Conservation (phyloP, 1,140 invertebrate genomes). For the Magallana ariakensis region DNA sequence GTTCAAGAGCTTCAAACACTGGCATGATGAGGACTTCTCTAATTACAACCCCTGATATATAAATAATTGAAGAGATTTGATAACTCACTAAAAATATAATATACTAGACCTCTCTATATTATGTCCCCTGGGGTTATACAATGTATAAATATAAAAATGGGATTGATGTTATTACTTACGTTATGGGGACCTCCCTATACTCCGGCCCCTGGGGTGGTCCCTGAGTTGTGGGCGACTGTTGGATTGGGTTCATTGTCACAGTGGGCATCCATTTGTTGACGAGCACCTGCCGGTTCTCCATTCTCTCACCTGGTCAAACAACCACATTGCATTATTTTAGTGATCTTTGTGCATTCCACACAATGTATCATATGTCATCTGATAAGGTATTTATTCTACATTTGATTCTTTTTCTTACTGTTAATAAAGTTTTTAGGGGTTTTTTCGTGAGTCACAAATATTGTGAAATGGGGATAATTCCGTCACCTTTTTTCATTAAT, state of each 20-base stretch:
- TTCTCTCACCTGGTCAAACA: slow-evolving; percentile 73
- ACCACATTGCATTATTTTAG: neutral
- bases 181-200: slow-evolving; percentile 84
- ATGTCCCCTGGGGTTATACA: neutral
- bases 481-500: too few species aligned
- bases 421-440: too few species aligned
- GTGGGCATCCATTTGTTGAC: slow-evolving; percentile 94
- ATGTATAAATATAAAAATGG: neutral
- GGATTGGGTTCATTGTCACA: slow-evolving; percentile 83
- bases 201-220: slow-evolving; percentile 73
- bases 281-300: slow-evolving; percentile 82
- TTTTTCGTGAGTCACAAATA: too few species aligned
- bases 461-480: too few species aligned
- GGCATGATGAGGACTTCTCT: slow-evolving; percentile 86
- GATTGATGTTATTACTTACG: slow-evolving; percentile 64
- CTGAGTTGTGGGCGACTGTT: slow-evolving; percentile 81
- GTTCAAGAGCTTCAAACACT: slow-evolving; percentile 82
- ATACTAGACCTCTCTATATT: too few species aligned
- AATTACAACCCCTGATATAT: slow-evolving; percentile 70
- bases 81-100: neutral
- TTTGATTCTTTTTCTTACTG: too few species aligned
- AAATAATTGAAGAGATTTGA: neutral
- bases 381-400: too few species aligned
- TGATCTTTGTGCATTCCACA: too few species aligned
- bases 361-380: too few species aligned